phyloP scores from a whole-genome alignment of 2,888 invertebrate species.

The Drosophila koepferae region DNA sequence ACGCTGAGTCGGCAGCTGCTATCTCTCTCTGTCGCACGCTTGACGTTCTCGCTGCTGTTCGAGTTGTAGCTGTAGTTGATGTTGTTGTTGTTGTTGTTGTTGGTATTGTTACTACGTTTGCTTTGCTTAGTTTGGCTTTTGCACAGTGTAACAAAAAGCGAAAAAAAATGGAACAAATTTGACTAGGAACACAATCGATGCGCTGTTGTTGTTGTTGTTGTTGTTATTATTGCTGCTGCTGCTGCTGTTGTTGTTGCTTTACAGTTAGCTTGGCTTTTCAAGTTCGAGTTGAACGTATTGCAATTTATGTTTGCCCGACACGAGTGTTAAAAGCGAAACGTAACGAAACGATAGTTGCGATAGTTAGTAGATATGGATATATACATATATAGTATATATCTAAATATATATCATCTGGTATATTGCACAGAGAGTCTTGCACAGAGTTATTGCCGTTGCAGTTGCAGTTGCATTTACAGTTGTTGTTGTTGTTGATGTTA shows the following conservation, averaged over 20 bases:
- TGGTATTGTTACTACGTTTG: constrained; percentile 21
- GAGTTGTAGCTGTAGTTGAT: constrained; percentile 4
- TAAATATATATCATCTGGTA: constrained; percentile 21
- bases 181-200: constrained; percentile 50
- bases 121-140: constrained; percentile 14
- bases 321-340: constrained; percentile 33
- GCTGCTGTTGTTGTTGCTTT: constrained; percentile 20
- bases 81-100: constrained; percentile 17
- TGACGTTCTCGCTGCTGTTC: background rate
- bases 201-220: constrained; percentile 24
- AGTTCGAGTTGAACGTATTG: constrained; percentile 25
- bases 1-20: constrained; percentile 17
- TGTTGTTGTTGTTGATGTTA: constrained; percentile 30
- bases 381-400: constrained; percentile 10
- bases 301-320: constrained; percentile 40
- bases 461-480: constrained; percentile 30
- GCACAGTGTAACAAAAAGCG: constrained; percentile 43
- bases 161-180: constrained; percentile 41
- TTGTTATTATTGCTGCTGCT: constrained; percentile 9
- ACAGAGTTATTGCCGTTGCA: constrained; percentile 49
- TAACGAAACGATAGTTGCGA: constrained; percentile 47
- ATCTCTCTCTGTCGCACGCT: constrained; percentile 42
- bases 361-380: constrained; percentile 21
- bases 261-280: constrained; percentile 19
- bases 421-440: constrained; percentile 53